Conservation (phyloP, 2,113 vertebrate genomes). For the Laticauda laticaudata region DNA sequence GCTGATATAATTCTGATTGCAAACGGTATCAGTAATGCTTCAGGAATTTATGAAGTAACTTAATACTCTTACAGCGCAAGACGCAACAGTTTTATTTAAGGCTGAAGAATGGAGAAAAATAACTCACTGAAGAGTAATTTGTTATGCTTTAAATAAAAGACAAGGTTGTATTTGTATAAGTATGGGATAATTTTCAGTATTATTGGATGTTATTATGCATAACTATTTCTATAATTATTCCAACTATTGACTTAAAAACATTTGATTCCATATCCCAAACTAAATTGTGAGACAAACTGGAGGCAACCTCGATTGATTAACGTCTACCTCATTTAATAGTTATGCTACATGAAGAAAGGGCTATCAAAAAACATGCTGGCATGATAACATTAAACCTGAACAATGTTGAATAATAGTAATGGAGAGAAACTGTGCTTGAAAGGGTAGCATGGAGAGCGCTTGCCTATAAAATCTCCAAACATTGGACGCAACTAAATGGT, state of each 20-base stretch:
- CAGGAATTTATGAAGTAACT: conserved; percentile 18
- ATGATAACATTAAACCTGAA: background rate
- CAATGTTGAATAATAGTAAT: background rate
- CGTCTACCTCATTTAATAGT: too few relatives aligned
- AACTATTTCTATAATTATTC: background rate
- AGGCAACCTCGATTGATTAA: too few relatives aligned
- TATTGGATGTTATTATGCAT: conserved; percentile 12
- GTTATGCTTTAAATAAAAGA: conserved; percentile 29
- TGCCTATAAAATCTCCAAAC: background rate
- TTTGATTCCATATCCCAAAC: too few relatives aligned
- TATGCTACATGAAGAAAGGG: background rate
- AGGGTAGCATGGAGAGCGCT: background rate
- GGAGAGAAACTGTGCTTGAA: background rate
- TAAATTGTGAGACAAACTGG: too few relatives aligned
- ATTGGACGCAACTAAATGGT: background rate
- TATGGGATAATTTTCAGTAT: background rate
- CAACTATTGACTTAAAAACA: background rate
- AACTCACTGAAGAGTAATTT: background rate
- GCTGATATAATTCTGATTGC: conserved; percentile 12
- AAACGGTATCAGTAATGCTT: conserved; percentile 24
- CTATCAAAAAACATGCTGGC: background rate
- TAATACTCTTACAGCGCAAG: conserved; percentile 16
- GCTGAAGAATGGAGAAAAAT: background rate
- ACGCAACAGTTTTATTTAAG: background rate
- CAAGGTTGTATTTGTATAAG: conserved; percentile 10